These are phyloP conservation scores for Apis laboriosa DNA, from an alignment of 1,140 invertebrate genomes.

Conservation along the genomic window DNA sequence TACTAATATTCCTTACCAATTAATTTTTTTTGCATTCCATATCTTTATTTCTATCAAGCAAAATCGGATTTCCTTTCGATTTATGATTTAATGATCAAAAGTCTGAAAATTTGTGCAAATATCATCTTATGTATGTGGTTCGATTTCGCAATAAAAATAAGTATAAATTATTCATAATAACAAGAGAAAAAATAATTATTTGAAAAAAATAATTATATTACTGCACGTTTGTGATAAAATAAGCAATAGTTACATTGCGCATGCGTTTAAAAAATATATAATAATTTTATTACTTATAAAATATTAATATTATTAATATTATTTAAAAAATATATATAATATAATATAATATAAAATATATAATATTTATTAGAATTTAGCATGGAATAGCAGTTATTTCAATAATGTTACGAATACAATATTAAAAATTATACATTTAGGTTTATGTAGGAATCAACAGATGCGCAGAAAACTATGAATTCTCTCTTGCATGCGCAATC, in stretches of 20 bases:
- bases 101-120: conserved; percentile 73
- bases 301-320: too few relatives aligned
- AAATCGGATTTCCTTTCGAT: conserved; percentile 66
- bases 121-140: conserved; percentile 74
- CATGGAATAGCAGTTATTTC: too few relatives aligned
- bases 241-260: too few relatives aligned
- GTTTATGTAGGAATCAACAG: not conserved
- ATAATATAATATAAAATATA: too few relatives aligned
- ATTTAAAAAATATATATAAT: too few relatives aligned
- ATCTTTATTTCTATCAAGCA: conserved; percentile 67
- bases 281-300: too few relatives aligned
- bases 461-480: too few relatives aligned
- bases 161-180: conserved; percentile 71
- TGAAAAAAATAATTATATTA: conserved; percentile 42
- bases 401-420: too few relatives aligned
- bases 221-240: too few relatives aligned
- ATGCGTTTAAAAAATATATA: too few relatives aligned
- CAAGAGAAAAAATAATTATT: conserved; percentile 69
- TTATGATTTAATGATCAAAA: conserved; percentile 73
- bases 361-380: too few relatives aligned
- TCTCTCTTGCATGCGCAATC: too few relatives aligned
- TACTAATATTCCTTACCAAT: conserved; percentile 58
- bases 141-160: conserved; percentile 73
- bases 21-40: conserved; percentile 67
- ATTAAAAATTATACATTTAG: conserved; percentile 4